phyloP scores from a whole-genome alignment of 2,797 vertebrate species.

The Pelobates cultripes region DNA sequence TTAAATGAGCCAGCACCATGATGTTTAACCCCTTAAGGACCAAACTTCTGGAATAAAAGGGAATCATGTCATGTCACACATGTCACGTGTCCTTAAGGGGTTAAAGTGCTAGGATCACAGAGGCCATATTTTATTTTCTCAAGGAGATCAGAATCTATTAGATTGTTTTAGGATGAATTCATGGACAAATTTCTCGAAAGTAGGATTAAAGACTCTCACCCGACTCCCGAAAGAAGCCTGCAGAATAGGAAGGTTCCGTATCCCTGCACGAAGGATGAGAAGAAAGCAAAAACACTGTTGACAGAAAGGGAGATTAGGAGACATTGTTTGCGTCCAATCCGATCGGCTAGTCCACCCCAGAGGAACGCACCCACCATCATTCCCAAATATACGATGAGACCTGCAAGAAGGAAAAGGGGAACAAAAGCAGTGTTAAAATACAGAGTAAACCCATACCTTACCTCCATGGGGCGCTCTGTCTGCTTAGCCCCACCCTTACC shows the following conservation, averaged over 20 bases:
- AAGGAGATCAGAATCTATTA: no score
- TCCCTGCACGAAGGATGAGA: conserved; percentile 97
- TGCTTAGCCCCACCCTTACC: no score
- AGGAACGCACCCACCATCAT: conserved; percentile 98
- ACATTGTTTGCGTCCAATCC: conserved; percentile 90
- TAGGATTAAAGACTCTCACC: conserved; percentile 74
- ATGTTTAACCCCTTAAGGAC: no score
- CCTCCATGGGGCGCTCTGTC: no score
- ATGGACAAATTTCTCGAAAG: no score
- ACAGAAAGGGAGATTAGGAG: conserved; percentile 97
- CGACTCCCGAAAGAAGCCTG: conserved; percentile 90
- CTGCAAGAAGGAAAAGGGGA: conserved; percentile 64
- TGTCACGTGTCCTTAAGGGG: no score
- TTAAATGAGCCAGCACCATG: no score
- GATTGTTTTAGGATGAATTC: no score
- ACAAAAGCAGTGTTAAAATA: neutral
- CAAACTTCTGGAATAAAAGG: no score
- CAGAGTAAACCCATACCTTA: neutral
- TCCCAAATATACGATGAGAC: conserved; percentile 94
- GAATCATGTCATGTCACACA: no score
- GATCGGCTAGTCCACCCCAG: conserved; percentile 93
- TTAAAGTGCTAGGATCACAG: no score
- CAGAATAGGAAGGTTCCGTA: conserved; percentile 96
- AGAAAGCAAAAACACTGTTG: conserved; percentile 97
- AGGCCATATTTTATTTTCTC: no score